phyloP scores from a whole-genome alignment of 1,140 invertebrate species.

The Argopecten irradians region DNA sequence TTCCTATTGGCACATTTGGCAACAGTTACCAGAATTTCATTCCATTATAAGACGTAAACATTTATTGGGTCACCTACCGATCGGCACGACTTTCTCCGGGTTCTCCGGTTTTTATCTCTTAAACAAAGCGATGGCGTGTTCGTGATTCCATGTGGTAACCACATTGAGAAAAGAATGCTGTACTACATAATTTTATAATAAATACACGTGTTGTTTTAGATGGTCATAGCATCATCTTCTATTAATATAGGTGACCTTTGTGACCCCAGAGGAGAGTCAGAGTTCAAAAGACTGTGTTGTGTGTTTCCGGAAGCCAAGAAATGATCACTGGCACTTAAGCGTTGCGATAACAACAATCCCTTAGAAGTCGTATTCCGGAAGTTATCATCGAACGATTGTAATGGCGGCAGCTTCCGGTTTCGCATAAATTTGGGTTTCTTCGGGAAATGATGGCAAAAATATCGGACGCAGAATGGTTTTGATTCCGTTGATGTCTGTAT shows the following conservation, averaged over 20 bases:
- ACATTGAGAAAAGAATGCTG: no score
- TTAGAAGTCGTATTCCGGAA: not conserved
- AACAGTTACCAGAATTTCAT: no score
- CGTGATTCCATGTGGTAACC: no score
- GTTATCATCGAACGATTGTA: not conserved
- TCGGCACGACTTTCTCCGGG: no score
- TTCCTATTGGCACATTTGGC: no score
- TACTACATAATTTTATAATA: no score
- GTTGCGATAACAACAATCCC: conserved; percentile 39
- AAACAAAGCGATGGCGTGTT: no score
- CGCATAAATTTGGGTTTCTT: not conserved
- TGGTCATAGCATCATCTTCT: conserved; percentile 49
- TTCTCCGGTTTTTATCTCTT: no score
- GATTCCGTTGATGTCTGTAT: not conserved
- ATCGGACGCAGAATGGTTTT: conserved; percentile 47
- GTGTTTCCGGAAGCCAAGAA: conserved; percentile 28
- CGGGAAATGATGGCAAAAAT: conserved; percentile 41
- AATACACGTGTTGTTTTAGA: not conserved
- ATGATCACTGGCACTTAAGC: conserved; percentile 44
- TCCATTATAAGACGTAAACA: no score
- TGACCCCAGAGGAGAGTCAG: not conserved
- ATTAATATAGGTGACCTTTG: not conserved
- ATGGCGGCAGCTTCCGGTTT: not conserved
- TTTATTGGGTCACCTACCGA: no score
- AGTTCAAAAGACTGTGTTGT: not conserved